Percentiles rank a stretch among this genome's conserved stretches.
Evolutionary conservation across 2,797 vertebrate species (phyloP).

Genomic region (Rhinogobio ventralis): DNA sequence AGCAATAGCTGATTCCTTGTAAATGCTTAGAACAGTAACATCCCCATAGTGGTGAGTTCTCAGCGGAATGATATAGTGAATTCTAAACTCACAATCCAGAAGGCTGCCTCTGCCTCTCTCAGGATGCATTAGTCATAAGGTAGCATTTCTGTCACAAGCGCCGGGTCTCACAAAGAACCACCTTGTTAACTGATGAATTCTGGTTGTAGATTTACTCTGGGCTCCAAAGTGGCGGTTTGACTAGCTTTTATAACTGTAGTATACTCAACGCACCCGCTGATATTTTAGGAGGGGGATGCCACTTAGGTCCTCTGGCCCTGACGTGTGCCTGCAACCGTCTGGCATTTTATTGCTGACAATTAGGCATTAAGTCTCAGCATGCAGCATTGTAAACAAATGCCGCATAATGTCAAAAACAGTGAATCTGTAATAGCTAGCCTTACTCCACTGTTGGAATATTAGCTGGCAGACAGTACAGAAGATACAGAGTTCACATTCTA

Average conservation of each 20-base stretch:
- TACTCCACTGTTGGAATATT: constrained; percentile 26
- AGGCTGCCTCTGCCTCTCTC: constrained; percentile 31
- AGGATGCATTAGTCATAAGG: constrained; percentile 43
- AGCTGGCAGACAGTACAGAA: constrained; percentile 26
- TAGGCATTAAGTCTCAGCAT: constrained; percentile 57
- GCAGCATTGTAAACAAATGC: constrained; percentile 61
- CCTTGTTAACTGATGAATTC: constrained; percentile 44
- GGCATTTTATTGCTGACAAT: constrained; percentile 71
- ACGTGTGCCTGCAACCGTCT: constrained; percentile 57
- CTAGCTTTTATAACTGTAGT: background rate
- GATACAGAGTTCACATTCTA: constrained; percentile 36
- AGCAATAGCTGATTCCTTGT: constrained; percentile 45
- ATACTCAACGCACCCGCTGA: constrained; percentile 1
- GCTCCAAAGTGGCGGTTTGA: constrained; percentile 30
- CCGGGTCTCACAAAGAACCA: constrained; percentile 18
- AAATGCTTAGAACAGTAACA: constrained; percentile 28
- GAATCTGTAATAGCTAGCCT: constrained; percentile 63
- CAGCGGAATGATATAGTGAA: constrained; percentile 31
- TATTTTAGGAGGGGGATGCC: constrained; percentile 26
- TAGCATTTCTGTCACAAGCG: constrained; percentile 32
- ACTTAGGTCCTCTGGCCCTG: constrained; percentile 28
- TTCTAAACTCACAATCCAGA: constrained; percentile 43
- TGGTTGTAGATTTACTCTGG: constrained; percentile 47
- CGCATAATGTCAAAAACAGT: constrained; percentile 66
- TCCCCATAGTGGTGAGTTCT: constrained; percentile 23